Percentiles rank a stretch among this genome's conserved stretches.
These are phyloP conservation scores for Cavia porcellus DNA, from an alignment of 2,113 vertebrate genomes.

Conservation along the genomic window DNA sequence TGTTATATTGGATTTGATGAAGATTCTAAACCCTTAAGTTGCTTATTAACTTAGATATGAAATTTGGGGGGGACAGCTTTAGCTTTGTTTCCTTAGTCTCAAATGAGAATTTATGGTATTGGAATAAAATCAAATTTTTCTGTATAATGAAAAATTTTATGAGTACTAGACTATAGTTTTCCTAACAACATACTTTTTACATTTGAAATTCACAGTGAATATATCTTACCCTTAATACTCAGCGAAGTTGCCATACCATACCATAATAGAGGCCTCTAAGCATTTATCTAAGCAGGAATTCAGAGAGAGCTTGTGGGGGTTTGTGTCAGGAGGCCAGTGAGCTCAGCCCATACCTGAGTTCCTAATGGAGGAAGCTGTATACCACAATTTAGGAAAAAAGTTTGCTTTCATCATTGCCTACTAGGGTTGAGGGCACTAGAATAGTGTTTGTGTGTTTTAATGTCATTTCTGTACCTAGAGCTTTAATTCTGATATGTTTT, in stretches of 20 bases:
- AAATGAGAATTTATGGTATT: not conserved
- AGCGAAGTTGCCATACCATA: not conserved
- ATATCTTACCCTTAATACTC: not conserved
- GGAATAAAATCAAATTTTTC: not conserved
- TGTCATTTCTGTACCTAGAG: not conserved
- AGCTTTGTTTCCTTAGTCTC: not conserved
- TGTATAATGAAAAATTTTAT: not conserved
- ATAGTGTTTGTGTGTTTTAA: not conserved
- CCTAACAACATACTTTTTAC: not conserved
- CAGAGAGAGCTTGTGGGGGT: too few relatives aligned
- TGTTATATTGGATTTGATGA: accelerated
- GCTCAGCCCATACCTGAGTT: not conserved
- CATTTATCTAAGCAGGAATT: not conserved
- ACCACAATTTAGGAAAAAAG: not conserved
- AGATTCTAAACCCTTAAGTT: not conserved
- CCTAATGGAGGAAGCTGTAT: not conserved
- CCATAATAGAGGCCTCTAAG: not conserved
- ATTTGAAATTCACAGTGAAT: not conserved
- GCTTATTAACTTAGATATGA: not conserved
- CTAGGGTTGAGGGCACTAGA: not conserved
- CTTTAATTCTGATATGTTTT: not conserved
- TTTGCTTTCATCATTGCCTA: not conserved
- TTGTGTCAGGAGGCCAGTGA: not conserved
- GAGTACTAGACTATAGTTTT: not conserved
- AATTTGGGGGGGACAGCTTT: not conserved